Conservation (phyloP, 2,797 vertebrate genomes). For the Eremophila alpestris region DNA sequence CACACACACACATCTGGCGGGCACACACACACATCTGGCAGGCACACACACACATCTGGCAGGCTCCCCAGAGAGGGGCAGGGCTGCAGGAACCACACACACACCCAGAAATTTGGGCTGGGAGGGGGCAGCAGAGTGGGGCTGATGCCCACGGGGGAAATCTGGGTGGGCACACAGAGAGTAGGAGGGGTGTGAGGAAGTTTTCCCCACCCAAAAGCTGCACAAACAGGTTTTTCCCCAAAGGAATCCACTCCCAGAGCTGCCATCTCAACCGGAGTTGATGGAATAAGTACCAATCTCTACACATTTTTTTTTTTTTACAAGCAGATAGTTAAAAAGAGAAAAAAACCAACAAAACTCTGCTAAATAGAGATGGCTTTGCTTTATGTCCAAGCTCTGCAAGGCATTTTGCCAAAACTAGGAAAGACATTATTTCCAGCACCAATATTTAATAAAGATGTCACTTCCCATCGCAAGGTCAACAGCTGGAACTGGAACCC, state of each 20-base stretch:
- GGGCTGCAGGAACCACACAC: not conserved
- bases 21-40: too few relatives aligned
- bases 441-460: not conserved
- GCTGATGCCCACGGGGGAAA: not conserved
- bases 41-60: not conserved
- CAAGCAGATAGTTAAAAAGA: not conserved
- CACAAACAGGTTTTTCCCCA: not conserved
- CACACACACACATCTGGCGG: too few relatives aligned
- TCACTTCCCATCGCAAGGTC: not conserved
- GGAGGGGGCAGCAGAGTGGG: rapidly evolving
- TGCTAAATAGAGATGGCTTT: not conserved
- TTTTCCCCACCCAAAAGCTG: not conserved
- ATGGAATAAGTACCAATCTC: not conserved
- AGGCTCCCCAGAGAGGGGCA: not conserved
- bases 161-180: not conserved
- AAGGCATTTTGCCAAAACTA: not conserved
- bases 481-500: not conserved
- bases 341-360: not conserved
- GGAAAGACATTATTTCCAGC: not conserved
- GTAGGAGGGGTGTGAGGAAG: not conserved
- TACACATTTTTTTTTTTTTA: not conserved
- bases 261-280: too few relatives aligned
- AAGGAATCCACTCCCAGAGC: too few relatives aligned
- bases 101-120: not conserved
- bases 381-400: not conserved